Evolutionary conservation across 2,888 invertebrate genomes (phyloP).

Genomic region (Tanaodytes sp.): DNA sequence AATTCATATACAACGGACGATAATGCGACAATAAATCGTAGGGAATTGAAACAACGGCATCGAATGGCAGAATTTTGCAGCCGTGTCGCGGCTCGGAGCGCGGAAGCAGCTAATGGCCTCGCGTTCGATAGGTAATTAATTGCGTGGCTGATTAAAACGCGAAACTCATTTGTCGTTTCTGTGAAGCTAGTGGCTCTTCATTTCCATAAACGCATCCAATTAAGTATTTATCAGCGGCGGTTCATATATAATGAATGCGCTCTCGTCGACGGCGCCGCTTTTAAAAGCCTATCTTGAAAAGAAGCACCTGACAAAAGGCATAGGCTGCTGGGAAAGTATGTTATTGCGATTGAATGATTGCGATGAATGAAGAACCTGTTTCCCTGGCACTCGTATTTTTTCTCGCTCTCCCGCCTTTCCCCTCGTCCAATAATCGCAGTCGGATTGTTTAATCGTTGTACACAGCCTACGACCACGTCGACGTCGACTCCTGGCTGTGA

Average conservation of each 20-base stretch:
- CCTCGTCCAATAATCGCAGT: constrained; percentile 22
- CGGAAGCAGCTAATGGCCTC: no score
- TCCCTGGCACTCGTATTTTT: constrained; percentile 14
- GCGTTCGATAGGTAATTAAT: neutral
- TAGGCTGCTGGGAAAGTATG: constrained; percentile 23
- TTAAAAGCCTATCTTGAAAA: constrained; percentile 16
- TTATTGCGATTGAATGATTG: constrained; percentile 43
- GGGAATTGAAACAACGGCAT: no score
- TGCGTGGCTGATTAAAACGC: constrained; percentile 2
- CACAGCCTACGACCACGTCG: no score
- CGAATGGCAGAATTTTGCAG: no score
- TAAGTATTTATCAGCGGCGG: constrained; percentile 19
- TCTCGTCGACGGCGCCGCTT: constrained; percentile 16
- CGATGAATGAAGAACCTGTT: constrained; percentile 51
- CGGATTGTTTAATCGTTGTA: constrained; percentile 38
- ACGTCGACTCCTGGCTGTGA: constrained; percentile 9
- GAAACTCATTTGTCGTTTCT: constrained; percentile 14
- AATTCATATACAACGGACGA: no score
- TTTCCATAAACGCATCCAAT: constrained; percentile 23
- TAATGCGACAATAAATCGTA: no score
- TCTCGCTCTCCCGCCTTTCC: neutral
- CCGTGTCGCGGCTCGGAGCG: no score
- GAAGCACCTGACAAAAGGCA: constrained; percentile 37
- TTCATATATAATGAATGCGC: constrained; percentile 12
- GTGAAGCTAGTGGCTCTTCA: neutral